Base-by-base conservation (phyloP, 2,888 invertebrate genomes). In the Epinotia bilunana region DNA sequence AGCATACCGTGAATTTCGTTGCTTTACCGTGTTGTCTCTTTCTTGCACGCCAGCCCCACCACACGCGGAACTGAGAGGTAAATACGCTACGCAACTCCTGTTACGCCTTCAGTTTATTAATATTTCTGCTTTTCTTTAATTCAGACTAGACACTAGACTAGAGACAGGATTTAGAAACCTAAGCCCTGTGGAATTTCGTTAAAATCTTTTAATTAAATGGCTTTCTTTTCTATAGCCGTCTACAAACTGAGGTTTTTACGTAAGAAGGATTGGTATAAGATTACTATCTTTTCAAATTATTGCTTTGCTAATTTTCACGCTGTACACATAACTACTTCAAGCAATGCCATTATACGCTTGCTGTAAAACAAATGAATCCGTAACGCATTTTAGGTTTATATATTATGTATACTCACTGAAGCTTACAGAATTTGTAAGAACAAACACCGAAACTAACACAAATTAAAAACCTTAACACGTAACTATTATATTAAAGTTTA, bases 41-140 rank as follows among this genome's bases (percentile, higher is more conserved):
- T 92, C 86, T 94, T 92, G 92, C 92, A 93, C 93, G 91, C 91
- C 87, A 94, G 93, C 93, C 89, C 93, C 93, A 81, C 94, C 91
- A 88, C 94, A 94, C 88, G 88, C 92, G 92, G 94, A 94, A 83
- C 87, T 94, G 85, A 90, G 94, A 94, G 94, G 94, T 94, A 94
- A 94, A 90, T 92, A 91, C 80, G 80, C 81, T 82, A 80, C 77
- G 46, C 71, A 55, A 57, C 65, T 61, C 39, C 57, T 46, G 18
- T 53, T 53, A 65, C n/a, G 43, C 43, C 28, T 57, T 57, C 11
- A 67, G 20, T 58, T 20, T 23, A 39, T 53, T 49, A 7, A 33
- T 7, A 28, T 49, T 28, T 18, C 39, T 4, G 68, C 68, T 58
- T 68, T 18, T 28, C 7, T 53, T 39, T 53, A 7, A 6, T 53